A percentile compares a stretch with the other conserved stretches of the same genome.
phyloP scores from a whole-genome alignment of 2,113 vertebrate species.

The Phyllostomus discolor region DNA sequence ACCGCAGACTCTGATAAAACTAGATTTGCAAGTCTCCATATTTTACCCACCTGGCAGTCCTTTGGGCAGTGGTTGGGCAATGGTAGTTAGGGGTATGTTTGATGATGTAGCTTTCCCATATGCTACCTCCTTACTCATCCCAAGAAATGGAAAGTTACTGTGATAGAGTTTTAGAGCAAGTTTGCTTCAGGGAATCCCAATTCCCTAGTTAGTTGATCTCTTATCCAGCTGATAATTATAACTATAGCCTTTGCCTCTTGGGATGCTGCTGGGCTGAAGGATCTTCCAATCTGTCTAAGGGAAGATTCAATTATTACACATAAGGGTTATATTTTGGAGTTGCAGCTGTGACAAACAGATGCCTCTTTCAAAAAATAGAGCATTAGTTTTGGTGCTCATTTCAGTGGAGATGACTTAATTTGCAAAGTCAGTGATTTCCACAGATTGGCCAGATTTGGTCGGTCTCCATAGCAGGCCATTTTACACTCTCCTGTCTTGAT shows the following conservation, averaged over 20 bases:
- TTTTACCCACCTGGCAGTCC: constrained; percentile 8
- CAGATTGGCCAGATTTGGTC: constrained; percentile 6
- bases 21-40: neutral
- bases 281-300: neutral
- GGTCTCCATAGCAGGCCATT: constrained; percentile 14
- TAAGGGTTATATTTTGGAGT: constrained; percentile 12
- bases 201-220: neutral
- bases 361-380: neutral
- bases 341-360: constrained; percentile 18
- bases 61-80: neutral
- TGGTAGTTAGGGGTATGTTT: neutral
- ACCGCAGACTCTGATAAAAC: neutral
- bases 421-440: constrained; percentile 36
- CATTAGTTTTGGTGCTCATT: neutral
- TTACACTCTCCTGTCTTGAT: constrained; percentile 30
- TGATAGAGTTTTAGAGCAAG: neutral
- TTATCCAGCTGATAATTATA: neutral
- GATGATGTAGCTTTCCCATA: neutral
- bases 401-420: constrained; percentile 24
- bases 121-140: neutral
- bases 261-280: neutral
- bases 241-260: neutral
- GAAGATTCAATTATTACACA: neutral
- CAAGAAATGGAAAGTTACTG: constrained; percentile 1
- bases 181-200: constrained; percentile 1